Conservation (phyloP, 2,888 invertebrate genomes). For the Catocala fraxini region DNA sequence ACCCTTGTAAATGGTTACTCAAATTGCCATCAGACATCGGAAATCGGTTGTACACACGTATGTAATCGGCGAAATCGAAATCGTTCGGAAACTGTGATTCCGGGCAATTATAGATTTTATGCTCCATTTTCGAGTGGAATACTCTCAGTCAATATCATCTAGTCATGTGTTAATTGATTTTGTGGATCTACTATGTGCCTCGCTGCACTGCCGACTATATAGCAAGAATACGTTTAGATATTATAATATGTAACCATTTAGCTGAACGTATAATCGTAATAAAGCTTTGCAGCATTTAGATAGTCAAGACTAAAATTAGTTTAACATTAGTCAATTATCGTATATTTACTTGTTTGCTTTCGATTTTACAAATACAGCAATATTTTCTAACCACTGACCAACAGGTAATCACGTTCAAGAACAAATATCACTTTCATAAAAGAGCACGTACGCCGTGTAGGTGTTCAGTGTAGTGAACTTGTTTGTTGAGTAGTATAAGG, state of each 20-base stretch:
- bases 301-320: too few relatives aligned
- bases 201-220: too few relatives aligned
- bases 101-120: slow-evolving; percentile 61
- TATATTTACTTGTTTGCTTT: slow-evolving; percentile 1
- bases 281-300: too few relatives aligned
- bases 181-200: slow-evolving; percentile 15
- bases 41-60: slow-evolving; percentile 71
- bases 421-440: slow-evolving; percentile 29
- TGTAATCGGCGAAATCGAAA: slow-evolving; percentile 73
- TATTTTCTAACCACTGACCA: slow-evolving; percentile 7
- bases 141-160: slow-evolving; percentile 40
- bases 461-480: slow-evolving; percentile 18
- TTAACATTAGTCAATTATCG: not conserved
- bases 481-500: slow-evolving; percentile 20
- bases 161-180: slow-evolving; percentile 39
- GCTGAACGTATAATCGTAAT: too few relatives aligned
- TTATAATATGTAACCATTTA: too few relatives aligned
- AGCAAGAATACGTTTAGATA: too few relatives aligned
- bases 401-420: slow-evolving; percentile 13
- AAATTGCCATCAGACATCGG: slow-evolving; percentile 72
- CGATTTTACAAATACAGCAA: slow-evolving; percentile 2
- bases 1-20: slow-evolving; percentile 57
- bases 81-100: slow-evolving; percentile 68
- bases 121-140: slow-evolving; percentile 57
- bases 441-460: slow-evolving; percentile 24